phyloP scores from a whole-genome alignment of 2,113 vertebrate species.

The Lichenostomus cassidix region DNA sequence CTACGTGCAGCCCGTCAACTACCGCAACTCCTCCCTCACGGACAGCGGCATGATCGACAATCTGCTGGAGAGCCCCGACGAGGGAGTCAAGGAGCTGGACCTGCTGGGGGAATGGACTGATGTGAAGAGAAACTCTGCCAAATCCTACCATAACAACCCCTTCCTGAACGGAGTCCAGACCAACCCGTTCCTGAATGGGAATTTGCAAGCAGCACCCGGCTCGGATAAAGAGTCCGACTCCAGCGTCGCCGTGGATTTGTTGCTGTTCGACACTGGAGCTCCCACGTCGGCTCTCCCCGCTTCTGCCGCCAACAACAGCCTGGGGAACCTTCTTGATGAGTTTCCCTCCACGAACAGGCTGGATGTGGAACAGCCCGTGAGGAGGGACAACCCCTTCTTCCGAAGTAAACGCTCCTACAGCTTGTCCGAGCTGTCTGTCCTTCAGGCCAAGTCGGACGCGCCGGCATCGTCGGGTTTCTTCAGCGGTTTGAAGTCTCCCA shows the following conservation, averaged over 20 bases:
- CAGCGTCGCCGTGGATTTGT: constrained; percentile 73
- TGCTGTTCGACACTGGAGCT: constrained; percentile 80
- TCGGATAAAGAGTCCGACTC: constrained; percentile 68
- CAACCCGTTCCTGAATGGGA: constrained; percentile 88
- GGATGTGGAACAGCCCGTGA: constrained; percentile 64
- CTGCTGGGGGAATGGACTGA: constrained; percentile 81
- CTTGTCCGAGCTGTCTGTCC: constrained; percentile 90
- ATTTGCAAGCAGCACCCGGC: constrained; percentile 47
- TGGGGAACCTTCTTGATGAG: constrained; percentile 74
- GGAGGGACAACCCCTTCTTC: constrained; percentile 91
- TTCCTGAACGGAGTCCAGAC: constrained; percentile 83
- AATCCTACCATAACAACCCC: constrained; percentile 81
- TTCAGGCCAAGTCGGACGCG: constrained; percentile 81
- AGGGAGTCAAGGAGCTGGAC: constrained; percentile 84
- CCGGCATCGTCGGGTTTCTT: constrained; percentile 77
- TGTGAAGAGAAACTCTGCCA: constrained; percentile 61
- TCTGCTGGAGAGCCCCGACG: constrained; percentile 82
- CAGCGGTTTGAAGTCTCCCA: constrained; percentile 85
- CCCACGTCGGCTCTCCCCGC: constrained; percentile 21
- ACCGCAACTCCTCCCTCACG: constrained; percentile 84
- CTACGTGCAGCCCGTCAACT: constrained; percentile 87
- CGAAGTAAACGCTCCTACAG: constrained; percentile 96
- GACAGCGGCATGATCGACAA: constrained; percentile 93
- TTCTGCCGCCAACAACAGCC: constrained; percentile 65
- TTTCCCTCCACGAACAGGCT: constrained; percentile 52